A percentile compares a stretch with the other conserved stretches of the same genome.
phyloP scores from a whole-genome alignment of 2,888 invertebrate species.

The Ellobium chinense region DNA sequence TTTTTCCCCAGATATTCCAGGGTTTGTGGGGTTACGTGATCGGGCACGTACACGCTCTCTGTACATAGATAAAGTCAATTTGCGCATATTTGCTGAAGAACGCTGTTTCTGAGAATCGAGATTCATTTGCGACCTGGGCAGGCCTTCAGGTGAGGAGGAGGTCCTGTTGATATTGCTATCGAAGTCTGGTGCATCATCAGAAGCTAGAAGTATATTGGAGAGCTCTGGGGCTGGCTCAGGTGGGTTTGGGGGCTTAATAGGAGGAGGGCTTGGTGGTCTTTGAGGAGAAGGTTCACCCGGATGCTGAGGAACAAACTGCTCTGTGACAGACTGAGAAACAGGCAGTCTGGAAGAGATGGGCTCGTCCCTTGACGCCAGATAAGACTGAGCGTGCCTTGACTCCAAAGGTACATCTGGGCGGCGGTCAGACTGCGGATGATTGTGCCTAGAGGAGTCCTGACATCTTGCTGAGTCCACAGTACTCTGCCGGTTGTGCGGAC shows the following conservation, averaged over 20 bases:
- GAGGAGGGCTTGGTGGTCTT: constrained; percentile 11
- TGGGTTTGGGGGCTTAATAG: not conserved
- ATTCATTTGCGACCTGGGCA: not conserved
- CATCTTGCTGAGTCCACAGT: not conserved
- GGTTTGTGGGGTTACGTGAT: constrained; percentile 5
- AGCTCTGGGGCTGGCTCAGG: not conserved
- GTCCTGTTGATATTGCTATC: not conserved
- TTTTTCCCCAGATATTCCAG: not conserved
- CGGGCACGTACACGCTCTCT: constrained; percentile 28
- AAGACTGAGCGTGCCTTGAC: not conserved
- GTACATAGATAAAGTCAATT: constrained; percentile 30
- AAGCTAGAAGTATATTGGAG: not conserved
- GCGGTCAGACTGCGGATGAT: constrained; percentile 6
- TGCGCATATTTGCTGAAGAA: not conserved
- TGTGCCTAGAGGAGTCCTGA: not conserved
- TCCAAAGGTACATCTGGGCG: not conserved
- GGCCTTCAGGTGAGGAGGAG: constrained; percentile 6
- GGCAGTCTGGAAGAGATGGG: not conserved
- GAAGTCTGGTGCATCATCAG: constrained; percentile 2
- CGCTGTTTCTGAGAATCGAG: constrained; percentile 7
- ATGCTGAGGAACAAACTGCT: not conserved
- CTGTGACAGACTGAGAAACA: not conserved
- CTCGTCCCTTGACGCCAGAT: not conserved
- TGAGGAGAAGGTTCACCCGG: not conserved
- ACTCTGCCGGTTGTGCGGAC: not conserved